Percentiles rank a stretch among this genome's conserved stretches.
These are phyloP conservation scores for Nesospiza acunhae DNA, from an alignment of 2,113 vertebrate genomes.

Conservation along the genomic window DNA sequence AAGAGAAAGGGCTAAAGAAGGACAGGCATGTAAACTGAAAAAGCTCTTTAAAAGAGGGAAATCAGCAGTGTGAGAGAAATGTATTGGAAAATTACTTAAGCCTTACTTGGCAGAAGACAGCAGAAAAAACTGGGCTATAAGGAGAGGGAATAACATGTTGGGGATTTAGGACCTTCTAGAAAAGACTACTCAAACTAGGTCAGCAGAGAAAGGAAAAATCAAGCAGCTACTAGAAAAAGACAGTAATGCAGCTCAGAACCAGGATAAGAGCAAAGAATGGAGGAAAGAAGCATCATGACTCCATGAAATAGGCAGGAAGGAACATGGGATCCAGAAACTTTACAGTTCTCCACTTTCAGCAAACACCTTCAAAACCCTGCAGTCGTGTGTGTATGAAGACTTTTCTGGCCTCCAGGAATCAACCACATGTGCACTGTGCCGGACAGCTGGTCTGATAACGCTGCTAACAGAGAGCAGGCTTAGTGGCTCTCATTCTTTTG, in stretches of 20 bases:
- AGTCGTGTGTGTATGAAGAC: no score
- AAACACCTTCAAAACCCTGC: neutral
- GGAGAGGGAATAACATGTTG: neutral
- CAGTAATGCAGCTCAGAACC: neutral
- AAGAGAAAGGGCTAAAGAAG: neutral
- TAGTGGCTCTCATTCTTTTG: neutral
- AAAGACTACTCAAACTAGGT: neutral
- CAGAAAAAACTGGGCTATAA: neutral
- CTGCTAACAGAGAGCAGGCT: neutral
- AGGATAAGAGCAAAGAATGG: neutral
- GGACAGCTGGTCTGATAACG: neutral
- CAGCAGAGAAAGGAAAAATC: neutral
- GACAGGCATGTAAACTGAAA: neutral
- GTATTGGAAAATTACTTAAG: neutral
- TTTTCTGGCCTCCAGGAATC: neutral
- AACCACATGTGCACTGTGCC: neutral
- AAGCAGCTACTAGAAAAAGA: neutral
- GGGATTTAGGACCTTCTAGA: constrained; percentile 12
- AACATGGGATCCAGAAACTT: neutral
- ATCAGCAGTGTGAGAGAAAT: neutral
- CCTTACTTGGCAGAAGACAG: neutral
- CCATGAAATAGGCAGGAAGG: neutral
- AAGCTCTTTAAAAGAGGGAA: neutral
- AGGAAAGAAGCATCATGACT: neutral
- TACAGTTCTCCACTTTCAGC: neutral